Evolutionary conservation across 2,888 invertebrate genomes (phyloP).

Genomic region (Gari tellinella): DNA sequence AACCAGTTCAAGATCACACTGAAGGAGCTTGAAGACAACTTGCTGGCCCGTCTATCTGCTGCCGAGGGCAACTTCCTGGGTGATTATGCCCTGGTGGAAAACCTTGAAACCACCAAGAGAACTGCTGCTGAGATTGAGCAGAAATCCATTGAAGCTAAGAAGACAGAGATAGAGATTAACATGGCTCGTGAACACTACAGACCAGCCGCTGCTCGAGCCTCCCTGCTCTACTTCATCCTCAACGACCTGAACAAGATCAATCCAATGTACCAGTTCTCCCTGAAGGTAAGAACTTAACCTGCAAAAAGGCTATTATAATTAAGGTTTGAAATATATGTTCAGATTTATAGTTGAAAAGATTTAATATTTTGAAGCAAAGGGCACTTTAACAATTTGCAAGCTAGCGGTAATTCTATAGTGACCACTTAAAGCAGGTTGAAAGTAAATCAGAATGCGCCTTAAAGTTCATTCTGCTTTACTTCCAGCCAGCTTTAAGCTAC

Average conservation of each 20-base stretch:
- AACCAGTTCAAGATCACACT: conserved; percentile 98
- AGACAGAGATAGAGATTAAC: conserved; percentile 96
- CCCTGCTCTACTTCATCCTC: conserved; percentile 96
- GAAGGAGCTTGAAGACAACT: conserved; percentile 96
- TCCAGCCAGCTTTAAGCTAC: too few relatives aligned
- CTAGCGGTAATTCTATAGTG: too few relatives aligned
- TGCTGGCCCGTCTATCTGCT: conserved; percentile 94
- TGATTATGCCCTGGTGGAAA: conserved; percentile 97
- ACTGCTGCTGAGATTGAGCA: conserved; percentile 97
- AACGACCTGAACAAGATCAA: conserved; percentile 98
- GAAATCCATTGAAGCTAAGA: conserved; percentile 95
- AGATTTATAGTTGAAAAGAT: too few relatives aligned
- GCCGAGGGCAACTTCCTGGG: conserved; percentile 97
- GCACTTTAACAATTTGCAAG: too few relatives aligned
- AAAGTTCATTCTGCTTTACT: too few relatives aligned
- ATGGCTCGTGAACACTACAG: conserved; percentile 96
- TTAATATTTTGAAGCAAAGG: too few relatives aligned
- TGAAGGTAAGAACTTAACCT: conserved; percentile 93
- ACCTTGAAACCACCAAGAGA: conserved; percentile 97
- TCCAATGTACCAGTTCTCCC: conserved; percentile 98
- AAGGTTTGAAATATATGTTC: too few relatives aligned
- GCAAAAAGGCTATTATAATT: too few relatives aligned
- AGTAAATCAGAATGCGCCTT: too few relatives aligned
- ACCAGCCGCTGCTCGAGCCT: conserved; percentile 96
- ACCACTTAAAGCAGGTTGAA: too few relatives aligned